Base-by-base conservation (phyloP, 1,140 invertebrate species). In the Hypsibius dujardini region DNA sequence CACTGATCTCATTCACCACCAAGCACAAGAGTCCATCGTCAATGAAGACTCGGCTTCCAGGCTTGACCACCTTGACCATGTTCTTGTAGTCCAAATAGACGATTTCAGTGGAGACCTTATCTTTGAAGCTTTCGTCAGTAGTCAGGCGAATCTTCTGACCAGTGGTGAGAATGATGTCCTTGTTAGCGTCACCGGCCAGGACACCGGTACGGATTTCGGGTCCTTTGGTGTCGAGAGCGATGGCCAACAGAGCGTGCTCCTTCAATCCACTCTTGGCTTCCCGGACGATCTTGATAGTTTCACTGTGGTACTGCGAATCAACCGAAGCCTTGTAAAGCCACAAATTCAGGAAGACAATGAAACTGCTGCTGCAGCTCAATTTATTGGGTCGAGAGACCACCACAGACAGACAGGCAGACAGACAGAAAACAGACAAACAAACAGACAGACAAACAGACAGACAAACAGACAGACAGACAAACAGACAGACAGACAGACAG, bases 11-110 rank as follows among this genome's bases (percentile, higher is more conserved):
- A 71, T 83, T 82, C 7, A 88, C 93, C 77, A 95, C 85, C 59
- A 99, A 82, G 2, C 94, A 98, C 74, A 99, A 96, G 1, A 99
- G 85, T 46, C 96, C 96, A 79, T 99, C 96, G 78, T 99, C 96
- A 71, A 99, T 88, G 79, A 86, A 99, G 59, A 98, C 86, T 14
- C 86, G 83, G 77, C 89, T 93, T 40, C 90, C 91, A 1, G 85
- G 82, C 77, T 88, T 86, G 2, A 98, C 85, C 0, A 98, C 95
- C 76, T 95, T 95, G 0, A 88, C 87, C 74, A 98, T 98, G 79
- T 98, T 98, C 47, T 87, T 87, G 76, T 99, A 99, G 77, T 92
- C 89, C 0, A 92, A 86, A 77, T 84, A 97, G 0, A 99, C 81
- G 1, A 85, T 78, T 42, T 86, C 83, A 0, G 84, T 84, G 69